Conservation (phyloP, 2,113 vertebrate genomes). For the Sylvia atricapilla region DNA sequence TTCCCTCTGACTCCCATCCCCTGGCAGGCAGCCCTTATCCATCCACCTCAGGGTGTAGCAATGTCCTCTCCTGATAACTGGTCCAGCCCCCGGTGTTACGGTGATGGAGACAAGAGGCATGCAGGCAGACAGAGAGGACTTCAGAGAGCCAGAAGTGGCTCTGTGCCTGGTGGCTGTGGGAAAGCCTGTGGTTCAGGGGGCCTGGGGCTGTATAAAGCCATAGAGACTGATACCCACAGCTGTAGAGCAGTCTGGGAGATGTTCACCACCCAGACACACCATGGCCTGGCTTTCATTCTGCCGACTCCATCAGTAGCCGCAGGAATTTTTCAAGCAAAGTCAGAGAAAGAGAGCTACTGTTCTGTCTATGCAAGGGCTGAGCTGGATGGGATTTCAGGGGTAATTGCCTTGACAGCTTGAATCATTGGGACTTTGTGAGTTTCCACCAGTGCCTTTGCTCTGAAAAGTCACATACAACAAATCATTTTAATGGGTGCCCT, state of each 20-base stretch:
- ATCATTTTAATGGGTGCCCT: constrained; percentile 63
- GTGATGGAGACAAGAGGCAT: not conserved
- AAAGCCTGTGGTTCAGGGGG: not conserved
- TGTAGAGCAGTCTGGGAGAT: constrained; percentile 9
- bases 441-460: constrained; percentile 36
- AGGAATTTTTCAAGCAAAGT: constrained; percentile 46
- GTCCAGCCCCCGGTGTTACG: not conserved
- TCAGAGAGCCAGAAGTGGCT: not conserved
- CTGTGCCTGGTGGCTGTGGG: not conserved
- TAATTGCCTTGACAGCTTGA: constrained; percentile 60
- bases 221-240: constrained; percentile 3
- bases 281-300: constrained; percentile 47
- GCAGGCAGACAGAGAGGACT: not conserved
- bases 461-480: constrained; percentile 52
- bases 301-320: constrained; percentile 7
- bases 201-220: not conserved
- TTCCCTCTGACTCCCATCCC: not conserved
- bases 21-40: not conserved
- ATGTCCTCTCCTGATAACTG: not conserved
- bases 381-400: constrained; percentile 30
- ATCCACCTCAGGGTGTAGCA: not conserved
- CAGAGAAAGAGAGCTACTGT: constrained; percentile 54
- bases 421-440: constrained; percentile 30
- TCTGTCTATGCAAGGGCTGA: constrained; percentile 4
- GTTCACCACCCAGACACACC: constrained; percentile 27